Evolutionary conservation across 2,888 invertebrate species (phyloP).

Genomic region (Theodoxus fluviatilis): DNA sequence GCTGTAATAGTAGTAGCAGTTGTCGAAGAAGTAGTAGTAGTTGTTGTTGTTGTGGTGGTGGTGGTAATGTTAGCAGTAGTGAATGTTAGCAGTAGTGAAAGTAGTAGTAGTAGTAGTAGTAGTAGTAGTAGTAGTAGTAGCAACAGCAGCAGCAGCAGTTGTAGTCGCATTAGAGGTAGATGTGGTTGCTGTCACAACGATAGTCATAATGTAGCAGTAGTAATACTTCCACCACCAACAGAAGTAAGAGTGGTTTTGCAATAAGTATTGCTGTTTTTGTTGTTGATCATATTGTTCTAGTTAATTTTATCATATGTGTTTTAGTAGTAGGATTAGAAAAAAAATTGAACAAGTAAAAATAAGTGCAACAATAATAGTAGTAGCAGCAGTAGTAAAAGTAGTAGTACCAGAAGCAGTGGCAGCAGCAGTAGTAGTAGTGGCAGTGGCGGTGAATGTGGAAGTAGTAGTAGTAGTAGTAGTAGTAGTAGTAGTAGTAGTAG

Average conservation of each 20-base stretch:
- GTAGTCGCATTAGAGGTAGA: constrained; percentile 12
- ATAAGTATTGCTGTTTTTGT: too few relatives aligned
- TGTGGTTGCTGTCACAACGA: constrained; percentile 11
- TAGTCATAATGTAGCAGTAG: constrained; percentile 21
- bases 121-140: constrained; percentile 20
- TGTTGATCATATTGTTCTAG: too few relatives aligned
- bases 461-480: constrained; percentile 15
- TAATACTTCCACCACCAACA: background rate
- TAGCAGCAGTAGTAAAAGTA: constrained; percentile 11
- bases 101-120: constrained; percentile 17
- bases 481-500: constrained; percentile 20
- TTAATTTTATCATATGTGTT: too few relatives aligned
- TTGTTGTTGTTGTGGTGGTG: constrained; percentile 15
- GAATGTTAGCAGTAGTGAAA: background rate
- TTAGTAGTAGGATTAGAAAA: too few relatives aligned
- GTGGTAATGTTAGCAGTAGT: constrained; percentile 9
- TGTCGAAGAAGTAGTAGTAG: constrained; percentile 20
- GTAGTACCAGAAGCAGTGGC: constrained; percentile 20
- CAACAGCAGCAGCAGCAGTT: constrained; percentile 15
- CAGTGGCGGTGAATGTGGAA: background rate
- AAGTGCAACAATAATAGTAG: too few relatives aligned
- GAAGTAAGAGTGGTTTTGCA: too few relatives aligned
- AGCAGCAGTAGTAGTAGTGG: constrained; percentile 13
- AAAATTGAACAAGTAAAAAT: too few relatives aligned
- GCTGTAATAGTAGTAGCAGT: background rate